Percentiles rank a stretch among this genome's conserved stretches.
phyloP scores from a whole-genome alignment of 1,140 invertebrate genomes.

The Odontomachus brunneus region DNA sequence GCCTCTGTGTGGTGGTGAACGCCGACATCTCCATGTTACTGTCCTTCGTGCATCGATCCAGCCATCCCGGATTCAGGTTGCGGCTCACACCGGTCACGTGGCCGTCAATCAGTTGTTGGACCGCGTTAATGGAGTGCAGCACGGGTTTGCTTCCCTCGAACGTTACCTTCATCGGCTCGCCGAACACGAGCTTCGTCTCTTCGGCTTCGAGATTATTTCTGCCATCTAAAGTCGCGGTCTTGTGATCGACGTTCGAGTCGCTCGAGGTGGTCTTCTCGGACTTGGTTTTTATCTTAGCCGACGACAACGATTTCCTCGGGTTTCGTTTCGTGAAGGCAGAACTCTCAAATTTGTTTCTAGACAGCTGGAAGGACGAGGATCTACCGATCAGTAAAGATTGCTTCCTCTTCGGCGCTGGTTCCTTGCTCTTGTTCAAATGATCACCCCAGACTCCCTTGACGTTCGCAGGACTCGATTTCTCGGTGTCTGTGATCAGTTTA shows the following conservation, averaged over 20 bases:
- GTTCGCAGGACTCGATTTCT: conserved; percentile 61
- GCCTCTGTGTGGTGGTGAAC: conserved; percentile 53
- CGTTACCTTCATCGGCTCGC: conserved; percentile 76
- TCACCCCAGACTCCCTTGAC: conserved; percentile 86
- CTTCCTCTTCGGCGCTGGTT: conserved; percentile 72
- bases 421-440: conserved; percentile 85
- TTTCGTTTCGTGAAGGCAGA: conserved; percentile 90
- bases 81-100: conserved; percentile 69
- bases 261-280: conserved; percentile 36
- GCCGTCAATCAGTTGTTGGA: conserved; percentile 79
- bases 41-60: conserved; percentile 83
- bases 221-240: neutral
- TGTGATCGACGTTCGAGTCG: conserved; percentile 4
- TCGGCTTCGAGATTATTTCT: conserved; percentile 26
- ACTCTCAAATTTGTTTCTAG: conserved; percentile 90
- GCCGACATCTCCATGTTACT: conserved; percentile 56
- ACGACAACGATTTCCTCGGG: conserved; percentile 89
- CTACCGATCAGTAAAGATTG: conserved; percentile 78
- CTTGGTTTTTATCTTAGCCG: conserved; percentile 74
- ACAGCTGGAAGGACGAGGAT: conserved; percentile 84
- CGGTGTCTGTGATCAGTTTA: conserved; percentile 64
- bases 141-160: conserved; percentile 62
- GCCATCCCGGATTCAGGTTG: conserved; percentile 86
- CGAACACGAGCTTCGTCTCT: conserved; percentile 62
- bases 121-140: conserved; percentile 80